Percentiles rank a stretch among this genome's conserved stretches.
phyloP scores from a whole-genome alignment of 2,888 invertebrate species.

The Scaptomyza cyrtandrae region DNA sequence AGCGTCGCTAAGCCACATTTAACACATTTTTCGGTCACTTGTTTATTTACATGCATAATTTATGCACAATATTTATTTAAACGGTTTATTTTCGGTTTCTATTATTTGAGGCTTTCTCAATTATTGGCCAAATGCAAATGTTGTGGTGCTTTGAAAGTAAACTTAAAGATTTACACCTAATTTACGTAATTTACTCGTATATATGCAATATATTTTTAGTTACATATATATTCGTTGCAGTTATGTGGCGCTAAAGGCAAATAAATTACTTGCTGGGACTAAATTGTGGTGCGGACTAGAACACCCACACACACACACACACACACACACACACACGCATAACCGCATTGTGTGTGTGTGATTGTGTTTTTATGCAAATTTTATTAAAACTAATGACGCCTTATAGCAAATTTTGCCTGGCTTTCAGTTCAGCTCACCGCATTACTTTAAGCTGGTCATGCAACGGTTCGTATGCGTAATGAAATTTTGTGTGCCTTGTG shows the following conservation, averaged over 20 bases:
- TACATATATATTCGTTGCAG: conserved; percentile 9
- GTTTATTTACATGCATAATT: conserved; percentile 58
- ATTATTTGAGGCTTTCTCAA: conserved; percentile 34
- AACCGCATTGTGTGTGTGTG: conserved; percentile 6
- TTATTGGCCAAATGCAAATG: conserved; percentile 29
- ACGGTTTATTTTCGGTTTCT: conserved; percentile 29
- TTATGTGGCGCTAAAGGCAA: conserved; percentile 22
- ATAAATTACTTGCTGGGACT: conserved; percentile 42
- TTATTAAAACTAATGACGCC: conserved; percentile 75
- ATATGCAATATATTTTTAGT: not conserved
- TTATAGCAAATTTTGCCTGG: conserved; percentile 54
- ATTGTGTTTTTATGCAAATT: conserved; percentile 55
- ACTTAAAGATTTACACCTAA: conserved; percentile 1
- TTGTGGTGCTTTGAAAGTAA: not conserved
- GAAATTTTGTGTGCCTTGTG: conserved; percentile 57
- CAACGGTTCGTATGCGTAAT: conserved; percentile 70
- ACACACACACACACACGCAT: not conserved
- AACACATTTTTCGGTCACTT: conserved; percentile 62
- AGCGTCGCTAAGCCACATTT: conserved; percentile 56
- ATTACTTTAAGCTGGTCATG: conserved; percentile 40
- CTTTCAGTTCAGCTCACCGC: conserved; percentile 14
- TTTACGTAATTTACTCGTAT: not conserved
- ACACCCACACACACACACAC: conserved; percentile 9
- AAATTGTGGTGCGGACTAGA: conserved; percentile 37
- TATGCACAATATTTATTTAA: conserved; percentile 54